These are phyloP conservation scores for Pachymerium ferrugineum DNA, from an alignment of 2,888 invertebrate species.

Conservation along the genomic window DNA sequence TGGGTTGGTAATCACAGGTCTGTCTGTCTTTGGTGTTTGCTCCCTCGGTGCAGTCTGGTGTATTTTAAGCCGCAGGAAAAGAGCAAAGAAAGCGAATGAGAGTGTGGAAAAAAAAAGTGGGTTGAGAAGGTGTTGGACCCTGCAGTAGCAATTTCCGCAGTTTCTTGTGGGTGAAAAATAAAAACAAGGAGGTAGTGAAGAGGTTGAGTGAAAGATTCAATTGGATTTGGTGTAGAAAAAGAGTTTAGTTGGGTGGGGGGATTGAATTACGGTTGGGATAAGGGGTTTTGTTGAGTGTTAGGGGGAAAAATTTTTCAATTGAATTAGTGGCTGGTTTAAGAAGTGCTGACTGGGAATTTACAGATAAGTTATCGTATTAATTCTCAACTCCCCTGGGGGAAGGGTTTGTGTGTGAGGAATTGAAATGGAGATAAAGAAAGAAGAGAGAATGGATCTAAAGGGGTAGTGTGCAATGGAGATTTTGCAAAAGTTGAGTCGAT, in stretches of 20 bases:
- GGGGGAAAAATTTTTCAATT: background rate
- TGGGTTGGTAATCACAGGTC: background rate
- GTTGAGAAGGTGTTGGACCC: background rate
- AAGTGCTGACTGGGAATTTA: background rate
- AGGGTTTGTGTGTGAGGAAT: background rate
- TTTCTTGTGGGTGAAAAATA: background rate
- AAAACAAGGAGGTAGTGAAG: background rate
- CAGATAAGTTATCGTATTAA: background rate
- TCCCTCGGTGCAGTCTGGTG: background rate
- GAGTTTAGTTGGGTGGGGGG: too few relatives aligned
- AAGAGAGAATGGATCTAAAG: background rate
- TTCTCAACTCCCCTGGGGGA: background rate
- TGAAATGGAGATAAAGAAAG: background rate
- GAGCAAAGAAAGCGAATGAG: too few relatives aligned
- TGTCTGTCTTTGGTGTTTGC: background rate
- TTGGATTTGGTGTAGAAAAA: background rate
- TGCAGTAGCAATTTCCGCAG: background rate
- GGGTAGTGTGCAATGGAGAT: background rate
- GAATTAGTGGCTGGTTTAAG: background rate
- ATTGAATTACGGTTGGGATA: too few relatives aligned
- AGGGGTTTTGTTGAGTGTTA: background rate
- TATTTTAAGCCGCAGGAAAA: too few relatives aligned
- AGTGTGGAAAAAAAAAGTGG: background rate
- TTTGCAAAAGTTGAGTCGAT: background rate
- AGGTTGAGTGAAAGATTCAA: background rate